phyloP scores from a whole-genome alignment of 2,113 vertebrate species.

The Psilopsiagon aymara region DNA sequence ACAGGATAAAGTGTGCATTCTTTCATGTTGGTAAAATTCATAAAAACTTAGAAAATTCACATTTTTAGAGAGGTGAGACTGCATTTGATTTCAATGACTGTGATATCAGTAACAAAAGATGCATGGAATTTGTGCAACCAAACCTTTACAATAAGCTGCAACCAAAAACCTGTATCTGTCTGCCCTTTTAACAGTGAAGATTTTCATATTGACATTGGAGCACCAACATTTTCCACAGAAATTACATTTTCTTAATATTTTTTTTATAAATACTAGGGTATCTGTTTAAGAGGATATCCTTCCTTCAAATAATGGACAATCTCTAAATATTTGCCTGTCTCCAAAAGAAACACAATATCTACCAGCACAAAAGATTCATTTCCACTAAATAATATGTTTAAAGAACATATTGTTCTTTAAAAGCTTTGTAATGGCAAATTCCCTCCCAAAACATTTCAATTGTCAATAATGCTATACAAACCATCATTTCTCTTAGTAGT shows the following conservation, averaged over 20 bases:
- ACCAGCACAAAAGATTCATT: neutral
- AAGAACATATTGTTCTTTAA: neutral
- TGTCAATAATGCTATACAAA: neutral
- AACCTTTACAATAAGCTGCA: neutral
- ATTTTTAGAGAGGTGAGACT: neutral
- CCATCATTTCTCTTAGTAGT: neutral
- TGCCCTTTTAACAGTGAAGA: neutral
- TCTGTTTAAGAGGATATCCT: slow-evolving; percentile 5
- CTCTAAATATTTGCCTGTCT: neutral
- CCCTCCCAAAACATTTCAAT: neutral
- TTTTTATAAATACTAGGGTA: neutral
- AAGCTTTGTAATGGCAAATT: neutral
- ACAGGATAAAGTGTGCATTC: neutral
- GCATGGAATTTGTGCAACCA: neutral
- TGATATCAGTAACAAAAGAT: neutral
- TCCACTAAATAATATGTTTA: neutral
- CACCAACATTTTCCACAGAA: neutral
- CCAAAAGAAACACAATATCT: neutral
- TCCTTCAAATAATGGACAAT: neutral
- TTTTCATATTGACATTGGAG: neutral
- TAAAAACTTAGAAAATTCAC: neutral
- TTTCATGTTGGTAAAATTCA: neutral
- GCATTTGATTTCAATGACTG: neutral
- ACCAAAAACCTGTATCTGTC: neutral
- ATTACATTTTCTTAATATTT: neutral